Conservation (phyloP, 2,113 vertebrate genomes). For the Rhinolophus ferrumequinum region DNA sequence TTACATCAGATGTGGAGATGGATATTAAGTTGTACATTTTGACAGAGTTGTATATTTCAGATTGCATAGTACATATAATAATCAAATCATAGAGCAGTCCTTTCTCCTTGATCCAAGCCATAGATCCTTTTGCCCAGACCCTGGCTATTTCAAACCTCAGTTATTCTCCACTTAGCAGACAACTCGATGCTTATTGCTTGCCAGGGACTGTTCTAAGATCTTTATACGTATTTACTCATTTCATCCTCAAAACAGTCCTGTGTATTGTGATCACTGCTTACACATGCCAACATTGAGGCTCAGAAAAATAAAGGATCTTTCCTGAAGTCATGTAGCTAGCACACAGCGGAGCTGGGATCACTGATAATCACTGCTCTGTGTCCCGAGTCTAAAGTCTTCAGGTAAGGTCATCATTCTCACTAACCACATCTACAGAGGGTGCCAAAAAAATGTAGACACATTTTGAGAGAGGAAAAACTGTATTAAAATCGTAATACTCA, state of each 20-base stretch:
- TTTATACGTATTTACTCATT: background rate
- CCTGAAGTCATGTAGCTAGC: background rate
- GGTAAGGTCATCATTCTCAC: background rate
- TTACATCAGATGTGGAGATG: background rate
- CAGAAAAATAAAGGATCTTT: background rate
- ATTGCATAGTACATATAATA: background rate
- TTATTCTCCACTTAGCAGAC: background rate
- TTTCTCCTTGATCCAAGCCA: background rate
- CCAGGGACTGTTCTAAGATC: background rate
- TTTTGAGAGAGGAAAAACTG: too few relatives aligned
- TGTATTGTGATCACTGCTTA: background rate
- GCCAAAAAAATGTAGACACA: too few relatives aligned
- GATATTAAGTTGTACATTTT: background rate
- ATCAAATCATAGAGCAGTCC: background rate
- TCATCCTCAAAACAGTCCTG: background rate
- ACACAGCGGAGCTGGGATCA: background rate
- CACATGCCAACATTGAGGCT: background rate
- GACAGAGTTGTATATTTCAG: background rate
- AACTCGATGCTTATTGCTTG: conserved; percentile 28
- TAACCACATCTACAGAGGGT: background rate
- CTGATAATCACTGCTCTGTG: background rate
- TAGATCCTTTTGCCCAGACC: background rate
- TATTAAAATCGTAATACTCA: too few relatives aligned
- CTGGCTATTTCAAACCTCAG: conserved; percentile 16
- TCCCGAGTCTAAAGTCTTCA: background rate